phyloP scores from a whole-genome alignment of 2,888 invertebrate genomes.

The Trissonchulus sp. region DNA sequence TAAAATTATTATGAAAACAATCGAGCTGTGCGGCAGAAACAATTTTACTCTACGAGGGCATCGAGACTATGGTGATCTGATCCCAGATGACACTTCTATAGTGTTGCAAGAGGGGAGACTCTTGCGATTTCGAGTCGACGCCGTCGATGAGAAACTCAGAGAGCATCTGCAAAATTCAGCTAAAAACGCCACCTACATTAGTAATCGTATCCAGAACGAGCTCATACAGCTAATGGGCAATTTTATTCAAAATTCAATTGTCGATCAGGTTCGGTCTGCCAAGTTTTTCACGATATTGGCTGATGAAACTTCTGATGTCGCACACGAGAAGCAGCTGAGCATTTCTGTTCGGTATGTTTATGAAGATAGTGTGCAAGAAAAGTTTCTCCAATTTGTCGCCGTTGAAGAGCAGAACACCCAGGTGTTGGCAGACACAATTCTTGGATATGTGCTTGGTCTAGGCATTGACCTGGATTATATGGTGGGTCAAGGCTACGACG shows the following conservation, averaged over 20 bases:
- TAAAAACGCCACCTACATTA: slow-evolving; percentile 44
- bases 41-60: slow-evolving; percentile 18
- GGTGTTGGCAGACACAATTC: slow-evolving; percentile 32
- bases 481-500: slow-evolving; percentile 40
- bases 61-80: background rate
- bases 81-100: background rate
- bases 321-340: slow-evolving; percentile 36
- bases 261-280: slow-evolving; percentile 42
- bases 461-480: slow-evolving; percentile 11
- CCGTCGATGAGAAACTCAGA: slow-evolving; percentile 41
- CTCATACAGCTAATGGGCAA: slow-evolving; percentile 41
- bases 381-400: slow-evolving; percentile 34
- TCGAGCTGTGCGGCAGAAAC: background rate
- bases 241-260: slow-evolving; percentile 36
- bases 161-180: slow-evolving; percentile 36
- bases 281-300: slow-evolving; percentile 45
- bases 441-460: slow-evolving; percentile 31
- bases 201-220: slow-evolving; percentile 45
- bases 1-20: background rate
- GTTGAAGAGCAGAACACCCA: slow-evolving; percentile 31
- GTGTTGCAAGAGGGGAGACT: slow-evolving; percentile 43
- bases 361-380: slow-evolving; percentile 28
- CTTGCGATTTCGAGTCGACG: slow-evolving; percentile 41
- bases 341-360: slow-evolving; percentile 35
- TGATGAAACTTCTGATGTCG: slow-evolving; percentile 46